Evolutionary conservation across 2,888 invertebrate species (phyloP).

Genomic region (Drosophila melanosoma): DNA sequence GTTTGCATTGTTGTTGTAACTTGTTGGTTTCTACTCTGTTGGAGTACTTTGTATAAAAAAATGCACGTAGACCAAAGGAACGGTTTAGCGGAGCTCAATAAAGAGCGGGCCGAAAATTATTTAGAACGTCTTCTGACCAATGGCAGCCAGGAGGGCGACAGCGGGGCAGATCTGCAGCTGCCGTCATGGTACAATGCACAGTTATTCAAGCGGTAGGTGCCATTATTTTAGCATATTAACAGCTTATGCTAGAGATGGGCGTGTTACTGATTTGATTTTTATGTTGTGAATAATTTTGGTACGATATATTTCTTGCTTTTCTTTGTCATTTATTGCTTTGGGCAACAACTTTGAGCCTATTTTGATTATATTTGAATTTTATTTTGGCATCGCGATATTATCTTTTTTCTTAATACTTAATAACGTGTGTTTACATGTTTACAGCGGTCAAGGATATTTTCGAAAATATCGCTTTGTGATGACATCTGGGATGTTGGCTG

Average conservation of each 20-base stretch:
- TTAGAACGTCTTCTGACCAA: slow-evolving; percentile 79
- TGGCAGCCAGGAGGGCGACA: slow-evolving; percentile 82
- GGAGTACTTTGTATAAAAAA: slow-evolving; percentile 26
- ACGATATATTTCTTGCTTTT: neutral
- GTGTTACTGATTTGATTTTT: neutral
- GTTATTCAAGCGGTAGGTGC: slow-evolving; percentile 87
- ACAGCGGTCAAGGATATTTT: slow-evolving; percentile 91
- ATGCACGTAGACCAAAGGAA: slow-evolving; percentile 35
- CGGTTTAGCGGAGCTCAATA: slow-evolving; percentile 7
- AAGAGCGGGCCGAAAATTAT: slow-evolving; percentile 71
- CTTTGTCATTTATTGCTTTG: neutral
- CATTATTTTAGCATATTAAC: neutral
- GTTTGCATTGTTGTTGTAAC: slow-evolving; percentile 40
- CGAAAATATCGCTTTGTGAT: slow-evolving; percentile 89
- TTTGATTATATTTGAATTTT: neutral
- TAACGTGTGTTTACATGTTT: slow-evolving; percentile 28
- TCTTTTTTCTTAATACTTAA: neutral
- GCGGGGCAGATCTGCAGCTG: slow-evolving; percentile 85
- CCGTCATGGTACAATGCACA: slow-evolving; percentile 89
- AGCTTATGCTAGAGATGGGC: neutral
- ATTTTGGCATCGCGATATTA: neutral
- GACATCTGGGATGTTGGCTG: slow-evolving; percentile 90
- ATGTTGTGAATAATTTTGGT: neutral
- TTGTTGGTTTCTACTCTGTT: slow-evolving; percentile 10
- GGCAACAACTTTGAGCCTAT: neutral